Base-by-base conservation (phyloP, 2,888 invertebrate species). In the Dynastes hyllus region DNA sequence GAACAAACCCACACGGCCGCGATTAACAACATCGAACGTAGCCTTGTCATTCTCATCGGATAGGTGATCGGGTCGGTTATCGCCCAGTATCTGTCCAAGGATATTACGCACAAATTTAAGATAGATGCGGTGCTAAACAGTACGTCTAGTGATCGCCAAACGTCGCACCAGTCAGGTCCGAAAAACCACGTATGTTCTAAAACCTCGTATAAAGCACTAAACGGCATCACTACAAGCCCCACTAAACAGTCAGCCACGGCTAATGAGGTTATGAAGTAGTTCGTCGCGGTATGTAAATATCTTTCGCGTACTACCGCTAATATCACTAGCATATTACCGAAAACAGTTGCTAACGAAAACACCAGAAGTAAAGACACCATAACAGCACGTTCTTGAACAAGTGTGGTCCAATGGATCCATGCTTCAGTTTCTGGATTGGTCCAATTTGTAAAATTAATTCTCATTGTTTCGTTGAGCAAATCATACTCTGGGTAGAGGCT, bases 61-160 rank as follows among this genome's bases (percentile, higher is more conserved):
- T 99, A 99, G 69, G 97, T 96, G 83, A 99, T 98, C 0, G 99
- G 99, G 90, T 99, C 98, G 13, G 98, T 98, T 81, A 99, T 99
- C 66, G 99, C 99, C 98, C 98, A 98, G 89, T 99, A 99, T 22
- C 98, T 93, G 88, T 98, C 98, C 85, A 98, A 88, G 0, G 97
- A 97, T 85, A 98, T 99, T 45, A 99, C 98, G 89, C 99, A 99
- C 77, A 99, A 91, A 90, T 99, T 99, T 73, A 99, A 91, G 85
- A 99, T 99, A 11, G 98, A 98, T 4, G 98, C 98, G 0, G 99
- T 99, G 85, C 97, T 97, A 85, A 98, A 98, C 1, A 99, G 92
- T 1, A 99, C 99, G 87, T 99, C 99, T 81, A 99, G 89, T 0
- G 98, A 98, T 77, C 98, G 93, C 98, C 99, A 99, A 29, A 98